Conservation (phyloP, 2,113 vertebrate genomes). For the Eublepharis macularius region DNA sequence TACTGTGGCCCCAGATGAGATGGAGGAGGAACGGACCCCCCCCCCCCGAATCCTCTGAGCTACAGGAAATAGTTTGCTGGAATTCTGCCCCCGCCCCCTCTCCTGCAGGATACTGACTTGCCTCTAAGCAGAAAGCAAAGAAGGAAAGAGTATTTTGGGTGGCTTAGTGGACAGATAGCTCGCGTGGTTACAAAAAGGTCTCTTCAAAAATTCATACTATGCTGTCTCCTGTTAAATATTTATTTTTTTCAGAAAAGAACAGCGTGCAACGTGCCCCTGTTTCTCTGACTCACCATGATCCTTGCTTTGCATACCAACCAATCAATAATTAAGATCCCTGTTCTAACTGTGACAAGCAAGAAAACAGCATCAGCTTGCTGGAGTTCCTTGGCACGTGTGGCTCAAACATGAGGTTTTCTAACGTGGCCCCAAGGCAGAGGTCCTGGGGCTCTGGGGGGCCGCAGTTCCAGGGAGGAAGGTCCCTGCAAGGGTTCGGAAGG, state of each 20-base stretch:
- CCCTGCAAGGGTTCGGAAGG: background rate
- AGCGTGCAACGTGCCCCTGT: background rate
- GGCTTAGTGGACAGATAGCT: conserved; percentile 45
- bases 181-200: conserved; percentile 54
- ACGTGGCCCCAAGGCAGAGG: background rate
- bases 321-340: conserved; percentile 67
- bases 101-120: no score
- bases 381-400: background rate
- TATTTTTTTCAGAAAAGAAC: conserved; percentile 60
- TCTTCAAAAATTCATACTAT: conserved; percentile 65
- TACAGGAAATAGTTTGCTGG: background rate
- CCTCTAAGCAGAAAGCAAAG: background rate
- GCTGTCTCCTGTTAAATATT: conserved; percentile 71
- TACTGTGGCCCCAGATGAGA: no score
- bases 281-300: conserved; percentile 53
- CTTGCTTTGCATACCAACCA: conserved; percentile 66
- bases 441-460: background rate
- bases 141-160: background rate
- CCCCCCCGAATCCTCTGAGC: no score
- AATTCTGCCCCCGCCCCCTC: background rate
- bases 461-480: background rate
- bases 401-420: background rate
- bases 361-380: conserved; percentile 28
- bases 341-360: conserved; percentile 60
- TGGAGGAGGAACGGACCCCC: no score